Evolutionary conservation across 2,888 invertebrate genomes (phyloP).

Genomic region (Craniophora ligustri): DNA sequence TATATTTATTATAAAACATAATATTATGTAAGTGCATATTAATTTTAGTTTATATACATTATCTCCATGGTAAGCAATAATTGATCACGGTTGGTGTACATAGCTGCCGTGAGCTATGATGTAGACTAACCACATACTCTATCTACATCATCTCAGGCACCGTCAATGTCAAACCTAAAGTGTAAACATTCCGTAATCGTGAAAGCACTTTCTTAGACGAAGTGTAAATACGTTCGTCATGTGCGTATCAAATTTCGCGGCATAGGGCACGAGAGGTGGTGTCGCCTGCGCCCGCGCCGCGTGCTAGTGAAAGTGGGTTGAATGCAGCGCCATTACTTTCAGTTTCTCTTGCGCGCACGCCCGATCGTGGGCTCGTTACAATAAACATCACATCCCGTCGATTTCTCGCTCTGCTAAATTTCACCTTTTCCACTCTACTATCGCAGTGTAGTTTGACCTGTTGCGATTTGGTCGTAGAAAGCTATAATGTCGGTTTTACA

Average conservation of each 20-base stretch:
- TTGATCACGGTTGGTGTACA: too few relatives aligned
- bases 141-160: slow-evolving; percentile 23
- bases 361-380: slow-evolving; percentile 84
- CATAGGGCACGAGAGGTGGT: slow-evolving; percentile 57
- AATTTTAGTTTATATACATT: too few relatives aligned
- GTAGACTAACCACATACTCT: slow-evolving; percentile 25
- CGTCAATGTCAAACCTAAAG: slow-evolving; percentile 41
- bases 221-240: slow-evolving; percentile 41
- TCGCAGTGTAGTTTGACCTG: slow-evolving; percentile 76
- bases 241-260: slow-evolving; percentile 48
- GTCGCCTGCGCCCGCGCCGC: slow-evolving; percentile 62
- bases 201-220: slow-evolving; percentile 56
- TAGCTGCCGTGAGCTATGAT: too few relatives aligned
- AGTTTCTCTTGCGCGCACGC: slow-evolving; percentile 86
- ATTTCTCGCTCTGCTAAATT: slow-evolving; percentile 87
- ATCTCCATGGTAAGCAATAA: too few relatives aligned
- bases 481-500: slow-evolving; percentile 60
- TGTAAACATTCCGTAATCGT: slow-evolving; percentile 56
- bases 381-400: slow-evolving; percentile 87
- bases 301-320: slow-evolving; percentile 88
- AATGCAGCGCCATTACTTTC: slow-evolving; percentile 87
- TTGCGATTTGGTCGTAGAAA: slow-evolving; percentile 76
- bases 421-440: slow-evolving; percentile 85
- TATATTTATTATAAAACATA: too few relatives aligned
- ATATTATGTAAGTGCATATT: too few relatives aligned